Percentiles rank a stretch among this genome's conserved stretches.
Conservation (phyloP, 1,140 invertebrate species). For the Drosophila prosaltans region DNA sequence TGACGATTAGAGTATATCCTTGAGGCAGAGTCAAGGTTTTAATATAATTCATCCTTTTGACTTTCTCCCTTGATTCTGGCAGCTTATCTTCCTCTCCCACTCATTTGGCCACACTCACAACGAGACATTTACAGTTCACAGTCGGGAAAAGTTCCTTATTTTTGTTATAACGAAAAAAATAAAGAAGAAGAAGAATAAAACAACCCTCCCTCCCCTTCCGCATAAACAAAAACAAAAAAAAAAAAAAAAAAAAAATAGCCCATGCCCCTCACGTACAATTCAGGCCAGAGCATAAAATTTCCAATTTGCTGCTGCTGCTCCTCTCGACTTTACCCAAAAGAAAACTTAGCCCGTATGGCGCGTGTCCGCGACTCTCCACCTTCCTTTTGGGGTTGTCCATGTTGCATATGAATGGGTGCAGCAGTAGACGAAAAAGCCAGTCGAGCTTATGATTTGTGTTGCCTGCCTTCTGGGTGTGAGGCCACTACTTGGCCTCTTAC, state of each 20-base stretch:
- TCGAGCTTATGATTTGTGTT: conserved; percentile 11
- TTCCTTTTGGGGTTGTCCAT: conserved; percentile 6
- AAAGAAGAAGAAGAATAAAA: conserved; percentile 17
- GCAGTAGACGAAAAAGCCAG: conserved; percentile 7
- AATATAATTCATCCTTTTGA: conserved; percentile 5
- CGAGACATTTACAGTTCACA: conserved; percentile 1
- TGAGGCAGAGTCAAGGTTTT: background rate
- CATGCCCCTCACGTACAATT: conserved; percentile 33
- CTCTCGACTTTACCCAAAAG: conserved; percentile 62
- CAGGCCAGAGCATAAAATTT: conserved; percentile 68
- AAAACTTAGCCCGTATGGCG: conserved; percentile 57
- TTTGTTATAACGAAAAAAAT: conserved; percentile 39
- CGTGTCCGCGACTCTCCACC: conserved; percentile 2
- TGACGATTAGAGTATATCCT: background rate
- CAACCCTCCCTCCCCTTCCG: background rate
- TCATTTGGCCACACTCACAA: background rate
- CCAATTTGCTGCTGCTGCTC: conserved; percentile 58
- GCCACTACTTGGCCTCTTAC: conserved; percentile 7
- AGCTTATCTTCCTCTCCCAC: background rate
- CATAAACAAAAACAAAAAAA: conserved; percentile 9
- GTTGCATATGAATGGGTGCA: conserved; percentile 13
- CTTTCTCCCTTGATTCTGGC: background rate
- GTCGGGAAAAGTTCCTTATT: background rate
- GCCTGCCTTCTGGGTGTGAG: background rate
- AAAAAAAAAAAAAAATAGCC: background rate